Percentiles rank a stretch among this genome's conserved stretches.
Conservation (phyloP, 1,140 invertebrate species). For the Meteorus sp. region DNA sequence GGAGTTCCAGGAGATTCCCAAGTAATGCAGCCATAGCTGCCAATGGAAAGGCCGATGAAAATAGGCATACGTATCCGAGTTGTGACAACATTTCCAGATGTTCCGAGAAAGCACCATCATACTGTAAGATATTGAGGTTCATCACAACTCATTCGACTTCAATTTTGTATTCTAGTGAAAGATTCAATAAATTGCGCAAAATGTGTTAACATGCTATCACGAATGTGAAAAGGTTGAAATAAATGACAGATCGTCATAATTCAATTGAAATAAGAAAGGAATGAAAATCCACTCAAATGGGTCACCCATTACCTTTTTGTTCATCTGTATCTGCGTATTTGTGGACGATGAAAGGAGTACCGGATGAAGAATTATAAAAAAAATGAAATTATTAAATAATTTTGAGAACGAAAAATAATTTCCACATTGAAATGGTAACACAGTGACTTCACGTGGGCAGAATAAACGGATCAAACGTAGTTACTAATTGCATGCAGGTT, state of each 20-base stretch:
- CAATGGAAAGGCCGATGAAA: slow-evolving; percentile 93
- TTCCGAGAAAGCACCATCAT: slow-evolving; percentile 92
- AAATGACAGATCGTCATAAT: no score
- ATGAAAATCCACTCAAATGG: slow-evolving; percentile 7
- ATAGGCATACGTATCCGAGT: slow-evolving; percentile 94
- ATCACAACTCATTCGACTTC: neutral
- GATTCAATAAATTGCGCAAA: neutral
- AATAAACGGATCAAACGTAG: neutral
- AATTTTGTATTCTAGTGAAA: no score
- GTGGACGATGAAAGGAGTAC: slow-evolving; percentile 29
- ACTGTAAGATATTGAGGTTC: slow-evolving; percentile 60
- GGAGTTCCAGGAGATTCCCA: slow-evolving; percentile 93
- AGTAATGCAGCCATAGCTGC: slow-evolving; percentile 90
- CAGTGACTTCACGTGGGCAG: slow-evolving; percentile 4
- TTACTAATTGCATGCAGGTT: no score
- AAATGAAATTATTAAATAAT: slow-evolving; percentile 30
- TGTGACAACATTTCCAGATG: slow-evolving; percentile 98
- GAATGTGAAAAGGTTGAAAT: neutral
- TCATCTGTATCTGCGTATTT: slow-evolving; percentile 43
- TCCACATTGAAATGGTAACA: slow-evolving; percentile 11
- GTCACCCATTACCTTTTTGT: slow-evolving; percentile 45
- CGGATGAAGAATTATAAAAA: slow-evolving; percentile 27
- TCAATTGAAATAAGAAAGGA: slow-evolving; percentile 3
- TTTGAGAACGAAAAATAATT: slow-evolving; percentile 37
- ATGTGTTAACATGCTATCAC: neutral